Base-by-base conservation (phyloP, 2,797 vertebrate species). In the Lycodopsis pacificus region DNA sequence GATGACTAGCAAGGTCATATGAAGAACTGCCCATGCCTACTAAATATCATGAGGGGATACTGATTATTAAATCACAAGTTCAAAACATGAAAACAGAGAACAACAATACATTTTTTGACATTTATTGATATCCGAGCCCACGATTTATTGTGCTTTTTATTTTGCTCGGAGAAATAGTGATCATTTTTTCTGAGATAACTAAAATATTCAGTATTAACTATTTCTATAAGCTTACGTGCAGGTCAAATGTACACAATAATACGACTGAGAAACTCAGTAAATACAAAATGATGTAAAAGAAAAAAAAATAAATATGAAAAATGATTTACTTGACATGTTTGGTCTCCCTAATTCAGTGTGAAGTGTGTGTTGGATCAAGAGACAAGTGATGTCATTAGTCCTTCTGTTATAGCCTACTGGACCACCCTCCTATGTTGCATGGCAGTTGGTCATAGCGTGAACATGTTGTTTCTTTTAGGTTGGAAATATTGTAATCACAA, bases 1-100 rank as follows among this genome's bases (percentile, higher is more conserved):
- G 79, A 85, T 51, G 76, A 86, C 66, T 76, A 51, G 72, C 70
- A 82, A 73, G 80, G 81, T 88, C 69, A 76, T 36, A 57, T 61
- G 69, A 75, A 79, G 66, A 84, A 76, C 64, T 1, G 15, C 27
- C 58, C 11, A 48, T 42, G 44, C 34, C 36, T 61, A 34, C 3
- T 71, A 61, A 79, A 82, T 42, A 32, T 76, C 61, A 70, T 57
- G 70, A 42, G 58, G 20, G 38, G 20, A 42, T 25, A 25, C 13
- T 42, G n/a, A 30, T 49, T 20, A 58, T 36, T 64, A 13, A 51
- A 34, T 5, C 12, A 30, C n/a, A 1, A 38, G n/a, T 49, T 1
- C 20, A 49, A 65, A 69, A 58, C 22, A 44, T n/a, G 5, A 1
- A 5, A 65, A 69, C 9, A 48, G n/a, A 64, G 27, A 22, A 9